Base-by-base conservation (phyloP, 2,888 invertebrate species). In the Euzetes globulus region DNA sequence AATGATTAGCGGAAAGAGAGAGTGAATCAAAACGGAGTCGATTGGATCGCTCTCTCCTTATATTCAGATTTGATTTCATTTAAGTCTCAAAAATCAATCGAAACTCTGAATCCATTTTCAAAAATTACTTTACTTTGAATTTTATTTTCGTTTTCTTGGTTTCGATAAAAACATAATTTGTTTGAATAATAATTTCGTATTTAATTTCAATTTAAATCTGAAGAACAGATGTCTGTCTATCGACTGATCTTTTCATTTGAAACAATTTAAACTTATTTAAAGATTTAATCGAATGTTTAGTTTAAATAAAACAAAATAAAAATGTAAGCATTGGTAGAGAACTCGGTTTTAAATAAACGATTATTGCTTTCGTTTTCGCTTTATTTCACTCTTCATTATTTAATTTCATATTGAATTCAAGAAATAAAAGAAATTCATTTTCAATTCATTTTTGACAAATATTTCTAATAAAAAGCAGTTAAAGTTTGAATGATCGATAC, bases 41-140 rank as follows among this genome's bases (percentile, higher is more conserved):
- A 60, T 60, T 60, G 60, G 58, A 29, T 60, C 29, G n/a, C 33
- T 60, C 60, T 60, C 29, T 60, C 29, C 29, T 27, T 60, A 60
- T 29, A 60, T n/a, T 22, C 29, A 29, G 29, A 27, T 60, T 15
- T 60, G 27, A 60, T 60, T 60, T 13, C n/a, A 60, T 60, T 29
- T 60, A n/a, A 13, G 17, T n/a, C n/a, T n/a, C n/a, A n/a, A n/a
- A n/a, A n/a, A n/a, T 58, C 22, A 58, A 25, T 58, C 27, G 25
- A 58, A 58, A 27, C 29, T 15, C 33, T 27, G 27, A 60, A 60
- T 29, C 33, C 17, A 13, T 29, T 29, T 60, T n/a, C 33, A 29
- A 15, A 60, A 58, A 29, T 33, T 1, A 29, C 2, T 29, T 29
- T 60, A n/a, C 1, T 13, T 60, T 29, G 55, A 22, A 55, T 22